phyloP scores from a whole-genome alignment of 30 jellyfish, hydroid and myxozoan genomes.

The Morbakka virulenta region DNA sequence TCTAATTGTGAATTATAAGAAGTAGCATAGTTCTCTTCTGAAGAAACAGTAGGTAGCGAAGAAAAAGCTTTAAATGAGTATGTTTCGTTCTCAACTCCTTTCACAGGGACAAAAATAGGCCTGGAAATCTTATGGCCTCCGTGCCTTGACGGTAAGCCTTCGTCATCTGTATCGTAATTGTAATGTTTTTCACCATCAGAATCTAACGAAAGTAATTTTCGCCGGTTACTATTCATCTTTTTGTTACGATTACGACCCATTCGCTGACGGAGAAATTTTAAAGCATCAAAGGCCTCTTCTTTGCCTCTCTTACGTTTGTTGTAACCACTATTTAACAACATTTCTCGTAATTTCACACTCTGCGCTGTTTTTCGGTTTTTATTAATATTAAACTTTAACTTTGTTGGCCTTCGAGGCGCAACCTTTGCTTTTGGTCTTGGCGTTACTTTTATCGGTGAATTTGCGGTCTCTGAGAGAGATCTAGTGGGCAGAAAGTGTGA shows the following conservation, averaged over 20 bases:
- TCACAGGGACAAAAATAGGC: constrained; percentile 62
- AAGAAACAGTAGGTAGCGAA: neutral
- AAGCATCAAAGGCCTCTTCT: neutral
- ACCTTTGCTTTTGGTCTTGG: too few species aligned
- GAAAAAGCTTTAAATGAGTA: constrained; percentile 15
- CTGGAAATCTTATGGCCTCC: neutral
- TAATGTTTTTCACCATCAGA: neutral
- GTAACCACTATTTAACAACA: neutral
- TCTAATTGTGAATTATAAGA: neutral
- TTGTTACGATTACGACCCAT: neutral
- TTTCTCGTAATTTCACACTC: neutral
- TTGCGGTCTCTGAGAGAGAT: neutral
- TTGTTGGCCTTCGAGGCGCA: too few species aligned
- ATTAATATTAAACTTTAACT: too few species aligned
- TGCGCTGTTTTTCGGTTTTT: neutral
- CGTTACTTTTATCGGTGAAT: too few species aligned
- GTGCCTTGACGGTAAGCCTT: constrained; percentile 50
- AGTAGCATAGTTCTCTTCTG: neutral
- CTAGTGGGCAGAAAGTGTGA: neutral
- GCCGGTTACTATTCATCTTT: too few species aligned
- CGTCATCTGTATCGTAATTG: constrained; percentile 55
- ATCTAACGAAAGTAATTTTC: neutral
- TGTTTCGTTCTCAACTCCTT: constrained; percentile 53
- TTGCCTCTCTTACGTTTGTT: neutral
- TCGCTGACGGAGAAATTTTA: neutral